These are phyloP conservation scores for Anolis sagrei DNA, from an alignment of 2,113 vertebrate genomes.

Conservation along the genomic window DNA sequence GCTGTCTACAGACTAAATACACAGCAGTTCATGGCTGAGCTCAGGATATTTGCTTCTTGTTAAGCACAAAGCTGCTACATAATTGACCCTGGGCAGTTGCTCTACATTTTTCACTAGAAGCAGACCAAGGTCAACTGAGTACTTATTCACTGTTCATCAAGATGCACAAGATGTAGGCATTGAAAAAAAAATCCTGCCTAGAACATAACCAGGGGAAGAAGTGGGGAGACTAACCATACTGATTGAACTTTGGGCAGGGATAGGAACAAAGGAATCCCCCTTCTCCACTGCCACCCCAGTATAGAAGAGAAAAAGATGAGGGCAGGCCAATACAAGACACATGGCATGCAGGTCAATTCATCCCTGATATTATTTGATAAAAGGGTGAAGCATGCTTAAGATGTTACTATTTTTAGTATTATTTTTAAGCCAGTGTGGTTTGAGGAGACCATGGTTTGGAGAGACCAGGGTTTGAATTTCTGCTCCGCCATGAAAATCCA, in stretches of 20 bases:
- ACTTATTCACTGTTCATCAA: neutral
- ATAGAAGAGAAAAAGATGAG: too few species aligned
- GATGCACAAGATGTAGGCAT: neutral
- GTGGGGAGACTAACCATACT: neutral
- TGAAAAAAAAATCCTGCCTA: neutral
- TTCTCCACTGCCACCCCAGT: too few species aligned
- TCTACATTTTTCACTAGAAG: neutral
- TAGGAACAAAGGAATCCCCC: neutral
- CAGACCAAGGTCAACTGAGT: neutral
- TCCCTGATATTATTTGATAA: too few species aligned
- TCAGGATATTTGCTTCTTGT: slow-evolving; percentile 13
- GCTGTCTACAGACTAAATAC: neutral
- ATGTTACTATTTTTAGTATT: neutral
- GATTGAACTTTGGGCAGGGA: neutral
- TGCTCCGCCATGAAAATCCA: too few species aligned
- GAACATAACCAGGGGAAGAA: neutral
- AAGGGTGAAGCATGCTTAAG: neutral
- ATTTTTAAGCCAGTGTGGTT: neutral
- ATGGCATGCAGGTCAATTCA: too few species aligned
- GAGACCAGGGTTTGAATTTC: too few species aligned
- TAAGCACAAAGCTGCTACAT: neutral
- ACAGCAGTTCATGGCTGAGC: slow-evolving; percentile 3
- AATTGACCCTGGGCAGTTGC: neutral
- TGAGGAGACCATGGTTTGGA: too few species aligned
- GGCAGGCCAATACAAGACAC: too few species aligned